Conservation (phyloP, 1,140 invertebrate genomes). For the Drosophila bifasciata region DNA sequence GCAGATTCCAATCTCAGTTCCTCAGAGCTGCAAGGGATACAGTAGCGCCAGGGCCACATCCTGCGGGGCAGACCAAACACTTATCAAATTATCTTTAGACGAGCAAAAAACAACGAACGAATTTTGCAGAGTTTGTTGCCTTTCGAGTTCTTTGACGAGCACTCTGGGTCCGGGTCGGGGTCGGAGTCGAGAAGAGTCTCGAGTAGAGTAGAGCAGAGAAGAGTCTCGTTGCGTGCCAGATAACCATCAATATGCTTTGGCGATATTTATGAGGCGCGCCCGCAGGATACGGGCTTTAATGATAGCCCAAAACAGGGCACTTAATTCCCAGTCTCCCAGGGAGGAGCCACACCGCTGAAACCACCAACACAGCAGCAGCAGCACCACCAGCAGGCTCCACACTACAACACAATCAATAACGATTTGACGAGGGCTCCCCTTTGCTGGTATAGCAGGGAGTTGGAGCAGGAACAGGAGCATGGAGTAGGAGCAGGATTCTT, state of each 20-base stretch:
- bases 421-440: constrained; percentile 68
- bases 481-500: constrained; percentile 47
- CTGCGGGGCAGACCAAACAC: constrained; percentile 61
- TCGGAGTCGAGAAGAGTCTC: neutral
- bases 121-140: constrained; percentile 17
- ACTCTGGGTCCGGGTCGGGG: neutral
- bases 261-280: constrained; percentile 80
- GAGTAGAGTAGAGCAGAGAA: constrained; percentile 16
- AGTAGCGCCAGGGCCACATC: constrained; percentile 42
- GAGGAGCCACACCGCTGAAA: constrained; percentile 13
- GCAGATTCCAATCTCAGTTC: constrained; percentile 16
- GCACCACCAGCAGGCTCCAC: constrained; percentile 7
- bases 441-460: neutral
- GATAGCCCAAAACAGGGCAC: constrained; percentile 77
- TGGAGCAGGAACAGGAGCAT: neutral
- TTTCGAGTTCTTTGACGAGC: neutral
- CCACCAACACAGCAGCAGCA: constrained; percentile 22
- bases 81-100: constrained; percentile 74
- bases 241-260: constrained; percentile 79
- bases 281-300: constrained; percentile 80
- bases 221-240: constrained; percentile 67
- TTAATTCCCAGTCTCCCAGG: constrained; percentile 64
- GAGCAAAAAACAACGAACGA: constrained; percentile 12
- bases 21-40: constrained; percentile 24
- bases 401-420: constrained; percentile 70